Evolutionary conservation across 1,140 invertebrate species (phyloP), one percentile per base, ranked within the genome.

Genomic region (Chrysomallon squamiferum): DNA sequence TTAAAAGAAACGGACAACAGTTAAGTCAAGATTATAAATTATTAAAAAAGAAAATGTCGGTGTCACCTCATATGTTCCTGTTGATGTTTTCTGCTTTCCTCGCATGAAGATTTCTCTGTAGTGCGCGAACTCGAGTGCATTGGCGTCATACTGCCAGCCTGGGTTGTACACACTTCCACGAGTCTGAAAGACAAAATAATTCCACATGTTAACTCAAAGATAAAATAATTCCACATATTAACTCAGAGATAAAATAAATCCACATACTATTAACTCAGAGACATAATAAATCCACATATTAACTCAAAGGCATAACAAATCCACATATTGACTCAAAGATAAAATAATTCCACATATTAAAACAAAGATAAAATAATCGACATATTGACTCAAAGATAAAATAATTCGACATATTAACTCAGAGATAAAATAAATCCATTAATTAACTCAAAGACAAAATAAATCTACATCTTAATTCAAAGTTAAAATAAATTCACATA

Each of bases 101-200:
- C 68, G 43, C 30, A 65, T 35, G 32, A 63, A 70, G 54, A 80
- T 59, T 18, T 76, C 78, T 41, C 75, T 69, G 56, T 74, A 75
- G 54, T 82, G 78, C 15, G 74, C 60, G 65, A 75, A 79, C 54
- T 80, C 80, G 61, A 79, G 57, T 15, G 74, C 75, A 25, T 75
- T 73, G 15, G 76, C 68, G 41, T 80, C 75, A 65, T 77, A 80
- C 64, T 81, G 76, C 78, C 80, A 81, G 7, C 78, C 78, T 9
- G 80, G 76, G 45, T 80, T 80, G 59, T 78, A 77, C 11, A 75
- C 66, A 57, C 76, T 79, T 20, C 80, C 76, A 43, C 80, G 59
- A 49, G 76, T 79, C 80, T 81, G 73, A 22, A 76, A 73, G 61
- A 59, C 49, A 41, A 45, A 35, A 9, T 43, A 47, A 18, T 20